Percentiles rank a stretch among this genome's conserved stretches.
Conservation (phyloP, 2,113 vertebrate genomes). For the Corythornis cristatus region DNA sequence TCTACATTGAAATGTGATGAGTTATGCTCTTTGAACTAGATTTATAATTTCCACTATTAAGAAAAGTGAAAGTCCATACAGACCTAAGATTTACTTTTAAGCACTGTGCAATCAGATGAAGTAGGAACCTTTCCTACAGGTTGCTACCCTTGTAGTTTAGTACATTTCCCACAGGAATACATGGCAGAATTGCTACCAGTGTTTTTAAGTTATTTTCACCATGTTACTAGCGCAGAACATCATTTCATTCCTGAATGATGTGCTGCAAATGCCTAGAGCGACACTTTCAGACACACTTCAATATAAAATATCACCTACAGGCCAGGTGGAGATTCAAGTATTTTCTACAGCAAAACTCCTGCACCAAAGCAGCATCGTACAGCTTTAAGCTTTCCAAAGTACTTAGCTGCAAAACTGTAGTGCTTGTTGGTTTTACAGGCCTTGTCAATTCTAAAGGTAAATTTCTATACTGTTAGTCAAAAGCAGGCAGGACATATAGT, state of each 20-base stretch:
- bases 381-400: not conserved
- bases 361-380: not conserved
- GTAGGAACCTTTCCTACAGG: not conserved
- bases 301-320: not conserved
- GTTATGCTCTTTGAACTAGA: not conserved
- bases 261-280: not conserved
- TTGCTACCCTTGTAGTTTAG: not conserved
- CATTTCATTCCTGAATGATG: not conserved
- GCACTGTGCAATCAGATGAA: not conserved
- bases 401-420: not conserved
- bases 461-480: not conserved
- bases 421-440: not conserved
- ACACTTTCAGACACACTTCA: not conserved
- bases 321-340: not conserved
- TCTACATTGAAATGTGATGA: not conserved
- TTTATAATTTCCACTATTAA: not conserved
- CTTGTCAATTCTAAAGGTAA: not conserved
- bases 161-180: not conserved
- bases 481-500: not conserved
- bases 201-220: not conserved
- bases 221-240: not conserved
- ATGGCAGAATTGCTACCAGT: rapidly evolving
- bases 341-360: not conserved
- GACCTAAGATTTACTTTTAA: not conserved
- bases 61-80: not conserved